phyloP scores from a whole-genome alignment of 2,888 invertebrate species.

The Bombylius discolor region DNA sequence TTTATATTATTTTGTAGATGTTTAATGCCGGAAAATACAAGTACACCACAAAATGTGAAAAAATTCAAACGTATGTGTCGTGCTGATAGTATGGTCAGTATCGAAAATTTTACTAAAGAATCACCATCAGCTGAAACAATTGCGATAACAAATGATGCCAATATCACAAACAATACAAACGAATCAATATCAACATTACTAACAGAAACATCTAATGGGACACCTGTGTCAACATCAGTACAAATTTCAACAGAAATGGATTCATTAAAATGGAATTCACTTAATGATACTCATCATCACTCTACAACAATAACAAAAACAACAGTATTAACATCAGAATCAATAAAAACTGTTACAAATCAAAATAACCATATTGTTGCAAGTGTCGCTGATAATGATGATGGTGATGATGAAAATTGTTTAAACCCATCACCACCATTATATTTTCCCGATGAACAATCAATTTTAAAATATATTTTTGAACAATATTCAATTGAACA shows the following conservation, averaged over 20 bases:
- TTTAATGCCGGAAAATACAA: constrained; percentile 8
- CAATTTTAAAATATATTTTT: constrained; percentile 22
- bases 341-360: constrained; percentile 3
- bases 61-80: constrained; percentile 27
- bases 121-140: background rate
- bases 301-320: background rate
- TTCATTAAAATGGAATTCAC: constrained; percentile 24
- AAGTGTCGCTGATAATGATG: constrained; percentile 7
- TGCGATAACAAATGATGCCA: background rate
- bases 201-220: background rate
- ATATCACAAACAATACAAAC: background rate
- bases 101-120: constrained; percentile 22
- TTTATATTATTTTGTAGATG: constrained; percentile 3
- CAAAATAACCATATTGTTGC: constrained; percentile 2
- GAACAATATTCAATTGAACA: constrained; percentile 23
- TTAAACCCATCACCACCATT: constrained; percentile 12
- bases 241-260: constrained; percentile 19
- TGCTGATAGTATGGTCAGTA: constrained; percentile 29
- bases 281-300: constrained; percentile 5
- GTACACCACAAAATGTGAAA: constrained; percentile 16
- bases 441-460: constrained; percentile 15
- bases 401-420: constrained; percentile 14
- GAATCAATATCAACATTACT: background rate
- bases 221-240: constrained; percentile 6
- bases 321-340: background rate